phyloP scores from a whole-genome alignment of 2,113 vertebrate genomes.

The Lophochroa leadbeateri region DNA sequence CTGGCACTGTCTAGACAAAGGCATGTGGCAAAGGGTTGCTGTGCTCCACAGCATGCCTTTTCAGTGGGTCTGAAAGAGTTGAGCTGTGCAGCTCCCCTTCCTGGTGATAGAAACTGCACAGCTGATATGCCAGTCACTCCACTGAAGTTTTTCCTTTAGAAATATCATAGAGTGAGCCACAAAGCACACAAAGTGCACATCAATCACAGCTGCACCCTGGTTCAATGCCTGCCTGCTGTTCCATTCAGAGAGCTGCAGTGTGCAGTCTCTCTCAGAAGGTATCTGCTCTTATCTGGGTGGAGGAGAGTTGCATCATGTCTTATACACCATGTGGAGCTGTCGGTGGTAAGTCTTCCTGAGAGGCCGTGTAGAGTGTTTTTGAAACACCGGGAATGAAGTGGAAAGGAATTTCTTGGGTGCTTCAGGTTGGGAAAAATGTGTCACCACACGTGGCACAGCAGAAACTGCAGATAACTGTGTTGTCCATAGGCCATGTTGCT shows the following conservation, averaged over 20 bases:
- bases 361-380: accelerated
- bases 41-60: neutral
- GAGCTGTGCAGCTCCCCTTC: neutral
- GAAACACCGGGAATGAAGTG: accelerated
- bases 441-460: neutral
- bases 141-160: neutral
- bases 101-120: neutral
- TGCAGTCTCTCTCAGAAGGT: neutral
- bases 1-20: neutral
- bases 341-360: neutral
- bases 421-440: neutral
- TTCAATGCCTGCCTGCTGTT: conserved; percentile 24
- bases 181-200: conserved; percentile 1
- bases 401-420: neutral
- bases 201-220: conserved; percentile 10
- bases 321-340: neutral
- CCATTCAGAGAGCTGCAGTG: neutral
- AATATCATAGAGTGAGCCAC: neutral
- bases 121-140: neutral
- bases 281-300: neutral
- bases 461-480: neutral
- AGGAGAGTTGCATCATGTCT: neutral
- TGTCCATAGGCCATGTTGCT: neutral
- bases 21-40: neutral
- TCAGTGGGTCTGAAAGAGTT: neutral